These are phyloP conservation scores for pig (Sus scrofa) DNA, from an alignment of 2,113 vertebrate genomes.

Conservation along the genomic window T2T-Sscrofa CM000824.6:158913501-158914000, in stretches of 20 bases:
- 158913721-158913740: slow-evolving; percentile 5
- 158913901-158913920: too few relatives aligned
- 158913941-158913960: slow-evolving; percentile 12
- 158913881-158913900: too few relatives aligned
- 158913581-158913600: background rate
- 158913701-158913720: background rate
- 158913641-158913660: background rate
- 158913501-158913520: slow-evolving; percentile 29
- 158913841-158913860: too few relatives aligned
- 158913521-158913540: slow-evolving; percentile 32
- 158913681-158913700: background rate
- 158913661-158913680: background rate
- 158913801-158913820: too few relatives aligned
- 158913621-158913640: background rate
- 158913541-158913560: background rate
- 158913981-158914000: background rate
- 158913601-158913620: background rate
- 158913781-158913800: too few relatives aligned
- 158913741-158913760: background rate
- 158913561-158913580: slow-evolving; percentile 42
- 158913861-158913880: too few relatives aligned
- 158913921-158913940: slow-evolving; percentile 22
- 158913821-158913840: too few relatives aligned
- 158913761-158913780: background rate
- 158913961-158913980: slow-evolving; percentile 13